Base-by-base conservation (phyloP, 2,797 vertebrate species). In the Sebastes cheni region DNA sequence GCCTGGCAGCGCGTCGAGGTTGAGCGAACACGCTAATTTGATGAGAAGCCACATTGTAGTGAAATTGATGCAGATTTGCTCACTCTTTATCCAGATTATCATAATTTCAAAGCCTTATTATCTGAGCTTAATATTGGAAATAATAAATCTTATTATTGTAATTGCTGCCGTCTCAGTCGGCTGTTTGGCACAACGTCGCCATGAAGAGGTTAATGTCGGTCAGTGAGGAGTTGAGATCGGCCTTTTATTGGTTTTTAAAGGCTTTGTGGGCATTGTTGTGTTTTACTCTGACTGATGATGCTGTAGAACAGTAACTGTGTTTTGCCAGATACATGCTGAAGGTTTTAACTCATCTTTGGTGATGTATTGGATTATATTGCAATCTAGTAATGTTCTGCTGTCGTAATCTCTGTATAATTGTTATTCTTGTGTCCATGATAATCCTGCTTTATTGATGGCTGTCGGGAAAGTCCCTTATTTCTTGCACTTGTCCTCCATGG, bases 1-100 rank as follows among this genome's bases (percentile, higher is more conserved):
- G 85, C 87, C 88, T 88, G 72, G 82, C 85, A 88, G 91, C 78
- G 14, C 8, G 77, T 29, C 8, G 68, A 78, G 86, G 80, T 74
- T 87, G 78, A 89, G 71, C 13, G 36, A 85, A 29, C 79, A 16
- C 36, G 8, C 60, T 87, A 67, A 88, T 90, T 86, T 87, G 79
- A 81, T 71, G 82, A 83, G 69, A 55, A 88, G 34, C 77, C 80
- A 68, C 75, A 22, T n/a, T 67, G 67, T 56, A 12, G 66, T 67
- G 83, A 79, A 85, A 76, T 4, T 23, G 60, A 82, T 84, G 74
- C 71, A 61, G 36, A 78, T 83, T 66, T 72, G 46, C 77, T 88
- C 69, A 60, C 29, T 81, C 59, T 80, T 69, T 67, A 73, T 84
- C 73, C 70, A 76, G 69, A 84, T 82, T 46, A 89, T 80, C 67